These are phyloP conservation scores for Hephaestus fuliginosus DNA, from an alignment of 2,797 vertebrate species.

Conservation along the genomic window DNA sequence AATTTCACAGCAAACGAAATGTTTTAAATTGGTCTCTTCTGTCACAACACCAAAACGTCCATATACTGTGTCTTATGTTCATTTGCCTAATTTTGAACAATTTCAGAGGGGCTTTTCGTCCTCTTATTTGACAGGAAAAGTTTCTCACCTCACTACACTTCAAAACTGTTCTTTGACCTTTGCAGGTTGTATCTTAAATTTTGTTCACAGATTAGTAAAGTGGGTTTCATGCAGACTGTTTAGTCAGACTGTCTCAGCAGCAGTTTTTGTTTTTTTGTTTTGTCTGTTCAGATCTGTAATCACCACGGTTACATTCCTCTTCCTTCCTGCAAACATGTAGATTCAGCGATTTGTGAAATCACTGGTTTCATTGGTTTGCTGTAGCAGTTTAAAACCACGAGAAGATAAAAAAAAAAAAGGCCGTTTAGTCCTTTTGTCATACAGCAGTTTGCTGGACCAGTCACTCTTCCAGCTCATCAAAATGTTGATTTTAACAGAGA, in stretches of 20 bases:
- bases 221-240: neutral
- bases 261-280: neutral
- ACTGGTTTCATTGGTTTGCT: neutral
- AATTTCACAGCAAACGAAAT: neutral
- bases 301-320: neutral
- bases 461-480: no score
- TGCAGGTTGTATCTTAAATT: neutral
- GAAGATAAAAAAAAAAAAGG: neutral
- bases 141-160: neutral
- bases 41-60: neutral
- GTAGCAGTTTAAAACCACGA: neutral
- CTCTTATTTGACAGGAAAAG: neutral
- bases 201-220: constrained; percentile 6
- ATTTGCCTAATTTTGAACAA: neutral
- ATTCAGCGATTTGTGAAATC: neutral
- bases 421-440: neutral
- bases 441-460: neutral
- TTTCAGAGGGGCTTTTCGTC: neutral
- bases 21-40: neutral
- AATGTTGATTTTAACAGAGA: neutral
- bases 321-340: constrained; percentile 1
- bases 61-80: no score
- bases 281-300: neutral
- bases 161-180: no score
- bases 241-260: neutral